These are phyloP conservation scores for Gadus macrocephalus DNA, from an alignment of 2,113 vertebrate species.

Conservation along the genomic window DNA sequence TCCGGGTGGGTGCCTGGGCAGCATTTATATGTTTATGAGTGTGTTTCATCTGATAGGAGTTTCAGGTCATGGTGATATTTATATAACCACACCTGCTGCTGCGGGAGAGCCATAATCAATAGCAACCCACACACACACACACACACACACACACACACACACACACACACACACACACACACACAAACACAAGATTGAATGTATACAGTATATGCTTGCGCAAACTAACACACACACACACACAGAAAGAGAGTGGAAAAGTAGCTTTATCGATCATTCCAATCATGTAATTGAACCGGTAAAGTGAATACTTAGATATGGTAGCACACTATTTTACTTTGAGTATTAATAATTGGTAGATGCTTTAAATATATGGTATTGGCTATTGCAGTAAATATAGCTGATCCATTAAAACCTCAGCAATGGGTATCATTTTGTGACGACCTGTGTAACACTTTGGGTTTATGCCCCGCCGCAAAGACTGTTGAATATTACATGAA, in stretches of 20 bases:
- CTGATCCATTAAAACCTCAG: too few species aligned
- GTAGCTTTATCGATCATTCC: background rate
- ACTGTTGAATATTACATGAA: too few species aligned
- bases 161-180: too few species aligned
- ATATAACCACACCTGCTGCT: conserved; percentile 44
- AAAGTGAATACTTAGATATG: background rate
- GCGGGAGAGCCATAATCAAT: conserved; percentile 53
- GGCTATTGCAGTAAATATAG: too few species aligned
- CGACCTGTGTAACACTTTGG: too few species aligned
- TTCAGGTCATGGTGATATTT: conserved; percentile 45
- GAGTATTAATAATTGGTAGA: too few species aligned
- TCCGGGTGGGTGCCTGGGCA: background rate
- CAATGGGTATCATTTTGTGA: too few species aligned
- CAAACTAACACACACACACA: conserved; percentile 2
- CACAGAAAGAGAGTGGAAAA: conserved; percentile 10
- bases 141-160: too few species aligned
- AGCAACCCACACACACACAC: background rate
- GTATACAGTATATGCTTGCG: too few species aligned
- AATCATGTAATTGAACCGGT: background rate
- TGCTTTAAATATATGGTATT: too few species aligned
- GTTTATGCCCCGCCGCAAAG: too few species aligned
- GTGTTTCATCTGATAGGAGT: conserved; percentile 28
- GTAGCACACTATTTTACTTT: background rate
- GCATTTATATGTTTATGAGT: conserved; percentile 14
- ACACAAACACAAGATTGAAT: too few species aligned